Base-by-base conservation (phyloP, 2,888 invertebrate genomes). In the Rhyacophila evoluta region DNA sequence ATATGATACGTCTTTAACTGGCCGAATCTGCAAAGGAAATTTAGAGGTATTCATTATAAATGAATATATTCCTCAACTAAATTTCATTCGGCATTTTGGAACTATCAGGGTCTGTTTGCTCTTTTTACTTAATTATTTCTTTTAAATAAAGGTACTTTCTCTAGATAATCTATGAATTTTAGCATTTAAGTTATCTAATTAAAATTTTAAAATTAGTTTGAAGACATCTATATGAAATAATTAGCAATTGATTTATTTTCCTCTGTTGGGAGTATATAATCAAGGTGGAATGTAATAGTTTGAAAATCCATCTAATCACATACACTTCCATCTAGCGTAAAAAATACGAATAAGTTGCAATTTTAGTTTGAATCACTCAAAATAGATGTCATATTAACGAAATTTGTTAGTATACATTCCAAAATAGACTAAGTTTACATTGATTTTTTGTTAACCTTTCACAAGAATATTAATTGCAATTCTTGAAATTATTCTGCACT, bases 81-180 rank as follows among this genome's bases (percentile, higher is more conserved):
- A 19, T 55, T 55, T 55, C 0, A 55, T 8, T 25, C 6, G 19
- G 5, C 39, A 39, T 39, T 12, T 15, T 39, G 39, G 39, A 55
- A 55, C 25, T 55, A 55, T 55, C 55, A 55, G 55, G 55, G 55
- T 55, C 19, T 19, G 55, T 38, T 38, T 38, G n/a, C 29, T 33
- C 29, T 41, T 19, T 41, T 41, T 41, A 41, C 8, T 19, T n/a
- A 41, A 15, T 12, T 41, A 41, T 41, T 33, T 33, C 29, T 33
- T 41, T 41, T 41, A 41, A 41, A 15, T n/a, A n/a, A n/a, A n/a
- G n/a, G 12, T 41, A 12, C 8, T 41, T 19, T 12, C 15, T 6
- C 2, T 4, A 15, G 15, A 15, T 41, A 41, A 8, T 19, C 1
- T 19, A 55, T 19, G 10, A 19, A 19, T 55, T 55, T 55, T 8